A percentile compares a stretch with the other conserved stretches of the same genome.
Conservation (phyloP, 1,140 invertebrate species). For the Cyphomyrmex costatus region DNA sequence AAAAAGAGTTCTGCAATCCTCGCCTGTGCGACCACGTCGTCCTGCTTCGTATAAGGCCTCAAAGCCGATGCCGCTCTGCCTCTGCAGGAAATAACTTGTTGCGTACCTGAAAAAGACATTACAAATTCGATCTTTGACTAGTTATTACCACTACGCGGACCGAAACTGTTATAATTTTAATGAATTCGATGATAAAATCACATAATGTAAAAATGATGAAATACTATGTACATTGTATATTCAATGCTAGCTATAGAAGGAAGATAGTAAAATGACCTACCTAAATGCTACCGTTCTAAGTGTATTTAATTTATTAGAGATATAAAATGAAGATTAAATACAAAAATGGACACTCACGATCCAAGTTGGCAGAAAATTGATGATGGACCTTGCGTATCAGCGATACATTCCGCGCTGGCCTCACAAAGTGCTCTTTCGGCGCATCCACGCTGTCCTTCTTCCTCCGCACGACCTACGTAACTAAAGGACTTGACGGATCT, state of each 20-base stretch:
- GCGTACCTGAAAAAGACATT: slow-evolving; percentile 91
- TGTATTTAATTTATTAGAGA: neutral
- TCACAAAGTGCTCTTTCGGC: slow-evolving; percentile 91
- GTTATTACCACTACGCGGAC: too few species aligned
- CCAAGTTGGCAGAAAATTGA: slow-evolving; percentile 96
- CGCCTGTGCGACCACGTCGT: slow-evolving; percentile 93
- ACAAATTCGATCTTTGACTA: neutral
- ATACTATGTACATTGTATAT: too few species aligned
- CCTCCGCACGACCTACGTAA: slow-evolving; percentile 90
- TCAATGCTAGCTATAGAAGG: neutral
- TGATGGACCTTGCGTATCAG: slow-evolving; percentile 92
- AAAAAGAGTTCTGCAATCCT: slow-evolving; percentile 94
- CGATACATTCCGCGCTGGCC: slow-evolving; percentile 94
- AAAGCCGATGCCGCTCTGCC: slow-evolving; percentile 91
- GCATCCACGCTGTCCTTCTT: slow-evolving; percentile 89
- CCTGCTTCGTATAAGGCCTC: slow-evolving; percentile 94
- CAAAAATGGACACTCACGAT: slow-evolving; percentile 90
- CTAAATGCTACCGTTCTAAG: neutral
- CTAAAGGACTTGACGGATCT: slow-evolving; percentile 89
- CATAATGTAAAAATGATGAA: neutral
- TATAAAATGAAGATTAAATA: slow-evolving; percentile 71
- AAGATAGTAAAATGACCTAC: neutral
- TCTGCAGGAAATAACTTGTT: slow-evolving; percentile 93
- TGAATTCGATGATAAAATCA: too few species aligned
- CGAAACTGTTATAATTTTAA: neutral